These are phyloP conservation scores for Ridgeia piscesae DNA, from an alignment of 1,140 invertebrate genomes.

Conservation along the genomic window DNA sequence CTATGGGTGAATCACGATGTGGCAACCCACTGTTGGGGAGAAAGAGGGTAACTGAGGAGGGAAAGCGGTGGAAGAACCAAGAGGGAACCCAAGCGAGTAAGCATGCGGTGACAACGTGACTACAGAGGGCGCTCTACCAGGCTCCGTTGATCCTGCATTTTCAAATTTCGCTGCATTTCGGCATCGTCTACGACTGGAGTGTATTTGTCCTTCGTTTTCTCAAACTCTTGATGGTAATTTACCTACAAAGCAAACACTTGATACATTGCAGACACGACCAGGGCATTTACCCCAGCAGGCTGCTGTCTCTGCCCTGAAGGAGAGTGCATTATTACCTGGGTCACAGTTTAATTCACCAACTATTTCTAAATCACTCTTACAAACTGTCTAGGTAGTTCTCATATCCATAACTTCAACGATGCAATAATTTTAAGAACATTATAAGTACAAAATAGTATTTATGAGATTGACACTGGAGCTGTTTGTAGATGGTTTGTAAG, in stretches of 20 bases:
- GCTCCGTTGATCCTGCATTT: constrained; percentile 58
- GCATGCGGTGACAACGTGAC: neutral
- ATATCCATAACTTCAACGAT: neutral
- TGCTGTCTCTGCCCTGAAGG: too few species aligned
- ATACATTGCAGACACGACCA: neutral
- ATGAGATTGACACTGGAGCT: too few species aligned
- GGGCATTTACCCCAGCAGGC: neutral
- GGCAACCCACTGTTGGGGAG: neutral
- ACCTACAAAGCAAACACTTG: constrained; percentile 58
- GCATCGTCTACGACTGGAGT: constrained; percentile 77
- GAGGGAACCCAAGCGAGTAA: neutral
- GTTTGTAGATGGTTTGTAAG: too few species aligned
- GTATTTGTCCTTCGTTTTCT: constrained; percentile 89
- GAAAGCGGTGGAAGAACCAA: neutral
- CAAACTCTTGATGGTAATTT: constrained; percentile 97
- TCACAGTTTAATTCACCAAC: neutral
- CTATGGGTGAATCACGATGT: neutral
- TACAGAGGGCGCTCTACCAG: neutral
- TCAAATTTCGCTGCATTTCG: constrained; percentile 88
- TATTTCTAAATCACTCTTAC: neutral
- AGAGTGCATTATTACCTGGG: neutral
- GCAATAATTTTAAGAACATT: neutral
- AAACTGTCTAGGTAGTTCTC: neutral
- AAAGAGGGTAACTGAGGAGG: neutral
- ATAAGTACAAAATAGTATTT: too few species aligned